phyloP scores from a whole-genome alignment of 2,113 vertebrate species.

The Leuciscus idus region DNA sequence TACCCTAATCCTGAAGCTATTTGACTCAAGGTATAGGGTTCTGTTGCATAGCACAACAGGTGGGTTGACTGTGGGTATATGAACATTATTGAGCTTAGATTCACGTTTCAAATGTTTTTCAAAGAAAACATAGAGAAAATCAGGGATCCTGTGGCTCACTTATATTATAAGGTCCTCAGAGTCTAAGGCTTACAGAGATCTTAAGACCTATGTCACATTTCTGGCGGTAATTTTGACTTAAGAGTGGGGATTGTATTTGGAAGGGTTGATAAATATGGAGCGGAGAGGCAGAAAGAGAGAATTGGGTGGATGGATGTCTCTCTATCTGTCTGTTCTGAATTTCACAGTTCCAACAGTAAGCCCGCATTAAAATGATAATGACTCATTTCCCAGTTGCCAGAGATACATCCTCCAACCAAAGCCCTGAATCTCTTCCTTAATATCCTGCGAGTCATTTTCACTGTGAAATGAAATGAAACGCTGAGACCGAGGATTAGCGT shows the following conservation, averaged over 20 bases:
- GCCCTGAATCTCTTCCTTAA: slow-evolving; percentile 43
- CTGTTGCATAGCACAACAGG: neutral
- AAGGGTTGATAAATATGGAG: slow-evolving; percentile 1
- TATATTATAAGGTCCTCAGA: slow-evolving; percentile 13
- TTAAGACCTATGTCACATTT: slow-evolving; percentile 22
- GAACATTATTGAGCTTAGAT: neutral
- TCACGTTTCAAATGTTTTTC: neutral
- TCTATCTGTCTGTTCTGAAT: slow-evolving; percentile 26
- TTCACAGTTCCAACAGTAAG: slow-evolving; percentile 50
- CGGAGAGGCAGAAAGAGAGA: neutral
- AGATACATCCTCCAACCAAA: slow-evolving; percentile 30
- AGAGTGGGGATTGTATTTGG: slow-evolving; percentile 23
- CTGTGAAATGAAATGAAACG: slow-evolving; percentile 47
- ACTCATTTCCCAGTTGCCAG: slow-evolving; percentile 53
- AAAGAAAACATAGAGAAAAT: neutral
- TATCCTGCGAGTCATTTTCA: slow-evolving; percentile 50
- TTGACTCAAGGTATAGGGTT: neutral
- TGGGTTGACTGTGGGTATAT: neutral
- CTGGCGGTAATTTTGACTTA: neutral
- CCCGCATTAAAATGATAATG: slow-evolving; percentile 62
- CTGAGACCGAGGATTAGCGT: slow-evolving; percentile 52
- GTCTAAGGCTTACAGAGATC: slow-evolving; percentile 16
- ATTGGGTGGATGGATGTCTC: slow-evolving; percentile 1
- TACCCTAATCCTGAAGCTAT: neutral
- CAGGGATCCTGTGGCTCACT: slow-evolving; percentile 15